These are phyloP conservation scores for Sphenopsis melanotis DNA, from an alignment of 2,797 vertebrate species.

Conservation along the genomic window DNA sequence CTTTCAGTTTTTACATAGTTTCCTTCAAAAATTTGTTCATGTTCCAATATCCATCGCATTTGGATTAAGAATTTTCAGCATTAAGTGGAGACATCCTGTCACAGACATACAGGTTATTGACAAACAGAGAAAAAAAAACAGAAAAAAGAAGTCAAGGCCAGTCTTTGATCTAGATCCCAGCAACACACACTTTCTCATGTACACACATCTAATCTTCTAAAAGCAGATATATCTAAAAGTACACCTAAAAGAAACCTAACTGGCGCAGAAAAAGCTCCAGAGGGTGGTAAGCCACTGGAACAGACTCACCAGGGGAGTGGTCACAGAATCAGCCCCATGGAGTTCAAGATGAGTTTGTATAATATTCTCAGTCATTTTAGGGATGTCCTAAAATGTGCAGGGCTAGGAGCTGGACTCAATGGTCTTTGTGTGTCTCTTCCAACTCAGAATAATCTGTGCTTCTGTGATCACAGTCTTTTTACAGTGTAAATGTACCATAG, in stretches of 20 bases:
- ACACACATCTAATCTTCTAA: not conserved
- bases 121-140: not conserved
- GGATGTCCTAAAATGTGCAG: not conserved
- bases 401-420: not conserved
- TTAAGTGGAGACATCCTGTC: not conserved
- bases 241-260: not conserved
- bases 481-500: not conserved
- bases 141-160: not conserved
- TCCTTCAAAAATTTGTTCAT: not conserved
- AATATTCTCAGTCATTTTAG: not conserved
- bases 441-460: not conserved
- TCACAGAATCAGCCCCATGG: not conserved
- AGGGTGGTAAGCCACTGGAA: not conserved
- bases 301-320: not conserved
- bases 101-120: not conserved
- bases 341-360: not conserved
- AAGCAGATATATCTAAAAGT: not conserved
- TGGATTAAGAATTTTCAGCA: not conserved
- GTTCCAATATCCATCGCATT: not conserved
- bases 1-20: not conserved
- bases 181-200: not conserved
- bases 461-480: not conserved
- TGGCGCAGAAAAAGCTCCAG: not conserved
- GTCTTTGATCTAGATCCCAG: not conserved
- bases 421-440: not conserved